Evolutionary conservation across 2,113 vertebrate species (phyloP), one percentile per base, ranked within the genome.

Genomic region (Potamarius usumacintae): DNA sequence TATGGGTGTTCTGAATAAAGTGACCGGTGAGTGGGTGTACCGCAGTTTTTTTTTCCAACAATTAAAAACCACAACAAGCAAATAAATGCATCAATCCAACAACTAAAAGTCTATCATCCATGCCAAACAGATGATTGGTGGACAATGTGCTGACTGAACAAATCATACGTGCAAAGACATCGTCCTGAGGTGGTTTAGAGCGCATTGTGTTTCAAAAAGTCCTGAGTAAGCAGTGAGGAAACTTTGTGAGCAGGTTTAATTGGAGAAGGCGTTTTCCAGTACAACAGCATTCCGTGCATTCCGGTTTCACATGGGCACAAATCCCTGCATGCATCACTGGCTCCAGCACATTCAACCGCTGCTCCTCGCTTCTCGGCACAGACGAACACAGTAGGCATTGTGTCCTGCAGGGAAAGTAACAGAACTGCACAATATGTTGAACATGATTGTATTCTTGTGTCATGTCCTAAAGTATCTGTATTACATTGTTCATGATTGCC

Each of bases 201-300:
- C n/a, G 52, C 55, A 27, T 69, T 63, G 62, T 42, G 48, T 53
- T 60, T 85, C 18, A 14, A 67, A 82, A 71, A 78, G 62, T 52
- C n/a, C 42, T 63, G 79, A 83, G 71, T 82, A 83, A 85, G 89
- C 86, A 88, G 86, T 65, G 52, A 79, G 76, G 20, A 14, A 57
- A 62, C 63, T 86, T 82, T 79, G 83, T 79, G 60, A n/a, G 58
- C 58, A 76, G 82, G 81, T 27, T 52, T 83, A n/a, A 83, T 62
- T 82, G 85, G 69, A 90, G 83, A 88, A 88, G 81, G 90, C 86
- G 88, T 91, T 93, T 93, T 92, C 90, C 92, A 93, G 94, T 82
- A 92, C 94, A 93, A 92, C 90, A 89, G 90, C 93, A 94, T 95
- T 94, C 94, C 94, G 91, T 25, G 88, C 85, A 93, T 94, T 84